Evolutionary conservation across 2,888 invertebrate genomes (phyloP).

Genomic region (Apocheima hispidaria): DNA sequence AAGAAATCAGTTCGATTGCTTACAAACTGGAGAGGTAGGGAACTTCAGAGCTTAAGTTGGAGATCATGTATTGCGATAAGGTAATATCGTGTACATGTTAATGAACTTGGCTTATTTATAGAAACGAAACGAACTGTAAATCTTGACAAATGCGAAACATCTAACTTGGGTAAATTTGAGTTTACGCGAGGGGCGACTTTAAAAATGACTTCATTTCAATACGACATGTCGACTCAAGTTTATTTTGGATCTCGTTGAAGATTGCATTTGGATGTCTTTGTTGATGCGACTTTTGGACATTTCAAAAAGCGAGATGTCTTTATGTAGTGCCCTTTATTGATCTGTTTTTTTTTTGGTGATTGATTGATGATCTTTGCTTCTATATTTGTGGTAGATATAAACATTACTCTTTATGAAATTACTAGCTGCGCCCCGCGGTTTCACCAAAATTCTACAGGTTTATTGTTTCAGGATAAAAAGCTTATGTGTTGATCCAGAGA

Average conservation of each 20-base stretch:
- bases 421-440: too few species aligned
- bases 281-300: constrained; percentile 20
- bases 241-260: constrained; percentile 54
- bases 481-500: too few species aligned
- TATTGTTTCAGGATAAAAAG: too few species aligned
- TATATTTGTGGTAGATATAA: neutral
- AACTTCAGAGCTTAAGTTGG: neutral
- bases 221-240: constrained; percentile 55
- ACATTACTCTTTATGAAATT: too few species aligned
- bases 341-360: too few species aligned
- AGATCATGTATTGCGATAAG: constrained; percentile 7
- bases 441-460: too few species aligned
- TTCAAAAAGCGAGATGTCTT: constrained; percentile 13
- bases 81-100: constrained; percentile 5
- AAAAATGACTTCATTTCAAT: constrained; percentile 74
- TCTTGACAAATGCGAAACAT: constrained; percentile 76
- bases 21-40: neutral
- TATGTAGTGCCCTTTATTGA: constrained; percentile 15
- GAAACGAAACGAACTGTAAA: constrained; percentile 54
- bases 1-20: constrained; percentile 2
- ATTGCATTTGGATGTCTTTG: constrained; percentile 48
- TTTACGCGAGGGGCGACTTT: constrained; percentile 59
- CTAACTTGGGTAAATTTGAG: constrained; percentile 52
- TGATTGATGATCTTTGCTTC: constrained; percentile 6
- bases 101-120: constrained; percentile 39